These are phyloP conservation scores for Tyrannus savana DNA, from an alignment of 2,113 vertebrate genomes.

Conservation along the genomic window DNA sequence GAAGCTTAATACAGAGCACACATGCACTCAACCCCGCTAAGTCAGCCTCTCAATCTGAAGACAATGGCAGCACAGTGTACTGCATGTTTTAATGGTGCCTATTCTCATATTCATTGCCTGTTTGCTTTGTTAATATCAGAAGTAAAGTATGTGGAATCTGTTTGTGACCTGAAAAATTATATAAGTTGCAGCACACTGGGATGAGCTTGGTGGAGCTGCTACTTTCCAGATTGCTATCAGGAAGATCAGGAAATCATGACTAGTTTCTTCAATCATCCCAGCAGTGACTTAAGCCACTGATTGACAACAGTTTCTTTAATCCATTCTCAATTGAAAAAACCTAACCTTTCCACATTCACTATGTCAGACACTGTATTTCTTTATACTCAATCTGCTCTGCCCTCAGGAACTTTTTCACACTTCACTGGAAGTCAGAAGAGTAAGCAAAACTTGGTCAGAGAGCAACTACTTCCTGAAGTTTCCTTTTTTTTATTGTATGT, in stretches of 20 bases:
- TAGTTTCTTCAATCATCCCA: neutral
- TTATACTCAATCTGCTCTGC: neutral
- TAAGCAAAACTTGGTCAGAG: neutral
- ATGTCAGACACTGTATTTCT: neutral
- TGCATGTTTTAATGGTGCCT: neutral
- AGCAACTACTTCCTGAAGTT: neutral
- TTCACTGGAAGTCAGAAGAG: neutral
- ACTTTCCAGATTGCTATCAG: neutral
- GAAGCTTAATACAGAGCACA: neutral
- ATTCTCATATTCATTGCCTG: neutral
- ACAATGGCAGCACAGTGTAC: neutral
- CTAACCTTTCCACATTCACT: neutral
- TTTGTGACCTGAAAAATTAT: neutral
- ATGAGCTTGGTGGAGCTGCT: neutral
- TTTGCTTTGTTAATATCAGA: neutral
- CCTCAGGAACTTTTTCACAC: neutral
- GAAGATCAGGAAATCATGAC: neutral
- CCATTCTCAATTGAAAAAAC: neutral
- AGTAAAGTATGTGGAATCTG: neutral
- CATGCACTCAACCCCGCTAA: neutral
- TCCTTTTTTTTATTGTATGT: fast-evolving
- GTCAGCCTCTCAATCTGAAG: neutral
- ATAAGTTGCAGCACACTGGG: neutral
- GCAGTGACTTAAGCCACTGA: neutral
- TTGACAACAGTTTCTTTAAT: neutral